Conservation (phyloP, 2,888 invertebrate genomes). For the Erebia epiphron region DNA sequence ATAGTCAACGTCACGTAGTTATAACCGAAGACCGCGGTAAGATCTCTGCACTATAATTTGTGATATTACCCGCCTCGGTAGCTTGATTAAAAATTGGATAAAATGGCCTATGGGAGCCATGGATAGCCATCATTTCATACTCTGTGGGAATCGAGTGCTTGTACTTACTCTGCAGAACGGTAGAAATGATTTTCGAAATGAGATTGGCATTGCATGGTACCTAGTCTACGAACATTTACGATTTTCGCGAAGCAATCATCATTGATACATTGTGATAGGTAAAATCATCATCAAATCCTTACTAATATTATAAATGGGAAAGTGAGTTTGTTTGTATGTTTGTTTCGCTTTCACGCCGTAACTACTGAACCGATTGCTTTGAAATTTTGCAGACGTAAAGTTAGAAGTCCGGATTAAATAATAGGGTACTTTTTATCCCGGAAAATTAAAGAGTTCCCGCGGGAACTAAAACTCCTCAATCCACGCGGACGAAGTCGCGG, state of each 20-base stretch:
- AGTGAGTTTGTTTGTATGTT: too few relatives aligned
- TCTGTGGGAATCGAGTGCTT: constrained; percentile 28
- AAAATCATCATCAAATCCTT: neutral
- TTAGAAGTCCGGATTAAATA: too few relatives aligned
- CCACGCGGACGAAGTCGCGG: too few relatives aligned
- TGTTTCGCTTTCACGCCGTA: too few relatives aligned
- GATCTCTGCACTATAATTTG: constrained; percentile 77
- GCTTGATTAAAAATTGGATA: constrained; percentile 75
- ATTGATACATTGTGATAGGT: neutral
- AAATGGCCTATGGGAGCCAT: constrained; percentile 66
- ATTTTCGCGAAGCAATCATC: constrained; percentile 2
- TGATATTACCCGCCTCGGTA: constrained; percentile 75
- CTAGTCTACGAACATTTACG: constrained; percentile 1
- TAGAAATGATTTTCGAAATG: constrained; percentile 27
- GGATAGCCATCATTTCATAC: constrained; percentile 32
- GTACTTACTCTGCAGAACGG: constrained; percentile 15
- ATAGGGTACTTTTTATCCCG: too few relatives aligned
- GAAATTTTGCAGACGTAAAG: too few relatives aligned
- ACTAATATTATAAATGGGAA: too few relatives aligned
- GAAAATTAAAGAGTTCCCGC: too few relatives aligned
- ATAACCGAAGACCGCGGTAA: constrained; percentile 59
- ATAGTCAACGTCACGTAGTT: constrained; percentile 42
- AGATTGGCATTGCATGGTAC: constrained; percentile 4
- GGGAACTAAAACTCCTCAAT: too few relatives aligned
- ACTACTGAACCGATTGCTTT: too few relatives aligned